Evolutionary conservation across 1,140 invertebrate genomes (phyloP).

Genomic region (Muscidifurax raptorellus): DNA sequence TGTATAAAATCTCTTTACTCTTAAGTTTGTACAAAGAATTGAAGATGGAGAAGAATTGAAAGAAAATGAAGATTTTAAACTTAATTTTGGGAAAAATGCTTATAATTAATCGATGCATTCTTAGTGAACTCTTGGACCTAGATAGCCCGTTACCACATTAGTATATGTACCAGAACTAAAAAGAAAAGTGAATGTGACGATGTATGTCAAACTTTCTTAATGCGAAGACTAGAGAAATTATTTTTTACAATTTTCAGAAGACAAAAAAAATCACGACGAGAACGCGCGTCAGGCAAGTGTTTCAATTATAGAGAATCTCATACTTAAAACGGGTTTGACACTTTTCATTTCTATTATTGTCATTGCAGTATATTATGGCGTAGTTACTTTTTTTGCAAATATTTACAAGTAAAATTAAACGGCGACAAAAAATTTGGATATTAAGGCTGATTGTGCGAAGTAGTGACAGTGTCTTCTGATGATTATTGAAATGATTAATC

Average conservation of each 20-base stretch:
- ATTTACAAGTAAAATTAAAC: no score
- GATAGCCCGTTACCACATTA: no score
- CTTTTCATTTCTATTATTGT: neutral
- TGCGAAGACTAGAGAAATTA: constrained; percentile 19
- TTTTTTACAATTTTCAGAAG: constrained; percentile 47
- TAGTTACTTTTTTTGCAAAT: neutral
- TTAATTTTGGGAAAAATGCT: no score
- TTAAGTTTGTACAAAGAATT: no score
- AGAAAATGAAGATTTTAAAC: no score
- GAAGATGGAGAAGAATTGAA: no score
- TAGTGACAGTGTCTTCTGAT: neutral
- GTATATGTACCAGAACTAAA: no score
- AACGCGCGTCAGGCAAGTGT: neutral
- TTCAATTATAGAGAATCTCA: neutral
- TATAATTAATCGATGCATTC: no score
- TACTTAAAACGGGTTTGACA: neutral
- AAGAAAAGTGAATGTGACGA: neutral
- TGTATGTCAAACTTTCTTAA: neutral
- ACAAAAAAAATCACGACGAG: neutral
- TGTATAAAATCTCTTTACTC: no score
- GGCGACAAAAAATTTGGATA: neutral
- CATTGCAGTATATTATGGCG: neutral
- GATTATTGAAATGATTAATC: neutral
- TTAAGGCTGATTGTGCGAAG: neutral
- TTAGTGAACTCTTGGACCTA: no score